phyloP scores from a whole-genome alignment of 1,140 invertebrate genomes.

The Nasonia longicornis region DNA sequence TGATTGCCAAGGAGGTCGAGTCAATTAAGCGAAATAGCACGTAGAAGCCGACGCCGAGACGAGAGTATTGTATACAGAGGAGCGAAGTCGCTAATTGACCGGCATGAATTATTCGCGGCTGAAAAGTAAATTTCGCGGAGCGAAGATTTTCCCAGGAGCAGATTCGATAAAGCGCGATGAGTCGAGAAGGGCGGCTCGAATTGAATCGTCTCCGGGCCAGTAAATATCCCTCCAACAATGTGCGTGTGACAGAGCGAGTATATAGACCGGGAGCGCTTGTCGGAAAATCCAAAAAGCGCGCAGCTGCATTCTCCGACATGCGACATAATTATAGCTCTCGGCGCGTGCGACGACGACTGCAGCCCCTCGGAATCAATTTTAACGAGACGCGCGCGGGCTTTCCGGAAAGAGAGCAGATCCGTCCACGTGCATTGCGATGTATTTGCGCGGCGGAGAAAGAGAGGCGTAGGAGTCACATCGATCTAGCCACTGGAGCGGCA shows the following conservation, averaged over 20 bases:
- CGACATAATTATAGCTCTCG: slow-evolving; percentile 2
- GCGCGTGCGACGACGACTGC: background rate
- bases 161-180: background rate
- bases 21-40: slow-evolving; percentile 4
- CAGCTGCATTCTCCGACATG: slow-evolving; percentile 5
- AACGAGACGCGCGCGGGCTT: background rate
- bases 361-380: slow-evolving; percentile 18
- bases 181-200: background rate
- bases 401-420: slow-evolving; percentile 7
- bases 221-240: background rate
- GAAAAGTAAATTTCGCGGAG: too few species aligned
- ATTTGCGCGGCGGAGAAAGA: background rate
- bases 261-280: background rate
- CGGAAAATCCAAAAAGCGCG: background rate
- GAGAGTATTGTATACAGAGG: background rate
- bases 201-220: background rate
- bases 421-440: background rate
- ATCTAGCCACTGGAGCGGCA: slow-evolving; percentile 25
- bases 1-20: slow-evolving; percentile 10
- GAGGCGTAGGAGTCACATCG: slow-evolving; percentile 17
- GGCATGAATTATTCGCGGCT: too few species aligned
- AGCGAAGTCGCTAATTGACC: background rate
- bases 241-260: background rate
- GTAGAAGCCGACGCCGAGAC: background rate
- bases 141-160: too few species aligned